Conservation (phyloP, 1,140 invertebrate species). For the Leptonema lineaticorne region DNA sequence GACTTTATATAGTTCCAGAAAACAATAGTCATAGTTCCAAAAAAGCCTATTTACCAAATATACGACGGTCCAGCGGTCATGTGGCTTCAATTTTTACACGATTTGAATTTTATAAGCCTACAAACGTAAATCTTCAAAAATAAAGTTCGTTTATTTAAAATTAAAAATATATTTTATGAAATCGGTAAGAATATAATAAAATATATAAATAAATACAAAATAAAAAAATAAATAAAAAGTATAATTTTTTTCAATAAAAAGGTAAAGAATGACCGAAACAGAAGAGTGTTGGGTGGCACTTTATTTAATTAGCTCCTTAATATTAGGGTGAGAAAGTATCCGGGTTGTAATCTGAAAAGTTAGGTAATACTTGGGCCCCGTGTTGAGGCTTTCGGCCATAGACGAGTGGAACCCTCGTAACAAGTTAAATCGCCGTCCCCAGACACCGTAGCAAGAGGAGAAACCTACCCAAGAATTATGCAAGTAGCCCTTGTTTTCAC, state of each 20-base stretch:
- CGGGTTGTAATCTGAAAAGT: constrained; percentile 13
- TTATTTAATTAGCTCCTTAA: constrained; percentile 17
- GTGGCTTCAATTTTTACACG: too few species aligned
- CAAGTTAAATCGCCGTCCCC: constrained; percentile 19
- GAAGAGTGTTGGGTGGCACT: background rate
- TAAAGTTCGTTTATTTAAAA: too few species aligned
- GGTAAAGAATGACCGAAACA: background rate
- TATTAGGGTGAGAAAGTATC: constrained; percentile 9
- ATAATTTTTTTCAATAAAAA: background rate
- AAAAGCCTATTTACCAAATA: too few species aligned
- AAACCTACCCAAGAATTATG: constrained; percentile 15
- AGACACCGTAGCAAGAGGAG: too few species aligned
- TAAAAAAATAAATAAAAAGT: background rate
- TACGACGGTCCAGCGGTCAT: too few species aligned
- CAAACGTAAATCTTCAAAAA: too few species aligned
- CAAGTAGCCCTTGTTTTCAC: constrained; percentile 29
- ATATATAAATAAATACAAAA: too few species aligned
- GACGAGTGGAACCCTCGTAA: background rate
- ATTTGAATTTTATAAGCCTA: too few species aligned
- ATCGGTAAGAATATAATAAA: too few species aligned
- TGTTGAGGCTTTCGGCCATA: background rate
- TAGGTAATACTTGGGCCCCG: background rate
- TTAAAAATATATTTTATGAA: too few species aligned
- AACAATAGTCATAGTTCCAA: too few species aligned
- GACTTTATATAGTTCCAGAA: too few species aligned